phyloP scores from a whole-genome alignment of 1,140 invertebrate species.

The Steinernema feltiae region DNA sequence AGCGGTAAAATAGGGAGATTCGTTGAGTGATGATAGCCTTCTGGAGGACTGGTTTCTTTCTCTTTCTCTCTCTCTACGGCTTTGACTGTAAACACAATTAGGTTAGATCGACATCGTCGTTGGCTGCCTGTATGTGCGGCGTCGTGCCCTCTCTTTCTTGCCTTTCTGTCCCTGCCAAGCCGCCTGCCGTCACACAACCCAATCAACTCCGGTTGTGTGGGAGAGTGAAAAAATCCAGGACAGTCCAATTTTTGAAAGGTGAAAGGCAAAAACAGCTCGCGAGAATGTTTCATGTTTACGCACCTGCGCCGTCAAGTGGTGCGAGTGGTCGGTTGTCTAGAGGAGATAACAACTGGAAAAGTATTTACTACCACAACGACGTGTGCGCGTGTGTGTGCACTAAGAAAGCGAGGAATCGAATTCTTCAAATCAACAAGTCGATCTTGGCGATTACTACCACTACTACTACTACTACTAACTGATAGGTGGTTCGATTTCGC shows the following conservation, averaged over 20 bases:
- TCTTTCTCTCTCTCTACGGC: no score
- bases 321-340: no score
- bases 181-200: not conserved
- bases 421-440: no score
- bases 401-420: no score
- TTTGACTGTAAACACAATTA: conserved; percentile 8
- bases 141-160: not conserved
- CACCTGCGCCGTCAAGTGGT: not conserved
- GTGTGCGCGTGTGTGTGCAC: no score
- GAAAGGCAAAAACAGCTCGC: not conserved
- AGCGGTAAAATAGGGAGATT: not conserved
- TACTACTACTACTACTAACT: no score
- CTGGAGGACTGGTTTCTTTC: conserved; percentile 8
- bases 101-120: not conserved
- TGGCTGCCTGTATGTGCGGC: not conserved
- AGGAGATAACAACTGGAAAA: no score
- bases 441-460: no score
- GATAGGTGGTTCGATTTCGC: no score
- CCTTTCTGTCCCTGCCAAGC: not conserved
- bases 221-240: not conserved
- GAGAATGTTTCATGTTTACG: not conserved
- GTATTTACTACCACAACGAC: no score
- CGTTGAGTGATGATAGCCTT: conserved; percentile 15
- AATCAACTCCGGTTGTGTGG: not conserved
- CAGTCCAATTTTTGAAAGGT: not conserved